These are phyloP conservation scores for Lutjanus erythropterus DNA, from an alignment of 2,113 vertebrate genomes.

Conservation along the genomic window DNA sequence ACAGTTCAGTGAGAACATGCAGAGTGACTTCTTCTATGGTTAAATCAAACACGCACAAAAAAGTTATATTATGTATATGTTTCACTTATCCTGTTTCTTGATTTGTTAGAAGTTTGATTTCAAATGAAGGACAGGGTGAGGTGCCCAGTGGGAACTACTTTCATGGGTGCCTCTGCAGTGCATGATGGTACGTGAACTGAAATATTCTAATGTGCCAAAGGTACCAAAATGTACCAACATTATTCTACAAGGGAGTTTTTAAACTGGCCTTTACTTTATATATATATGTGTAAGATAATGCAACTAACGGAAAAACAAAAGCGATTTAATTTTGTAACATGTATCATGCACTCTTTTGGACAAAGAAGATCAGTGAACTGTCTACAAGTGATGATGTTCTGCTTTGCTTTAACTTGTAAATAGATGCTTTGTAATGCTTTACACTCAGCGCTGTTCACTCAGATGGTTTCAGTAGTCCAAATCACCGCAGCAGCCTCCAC, in stretches of 20 bases:
- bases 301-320: background rate
- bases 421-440: conserved; percentile 48
- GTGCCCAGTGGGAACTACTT: background rate
- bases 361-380: background rate
- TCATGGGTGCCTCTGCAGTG: background rate
- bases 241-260: background rate
- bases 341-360: background rate
- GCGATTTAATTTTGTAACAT: background rate
- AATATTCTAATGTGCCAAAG: conserved; percentile 22
- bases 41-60: conserved; percentile 25
- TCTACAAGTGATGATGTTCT: background rate
- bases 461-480: conserved; percentile 29
- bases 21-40: background rate
- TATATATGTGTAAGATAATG: background rate
- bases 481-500: conserved; percentile 51
- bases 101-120: background rate
- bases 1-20: background rate
- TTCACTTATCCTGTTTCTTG: conserved; percentile 3
- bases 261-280: conserved; percentile 2
- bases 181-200: conserved; percentile 5
- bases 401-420: conserved; percentile 63
- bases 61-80: conserved; percentile 5
- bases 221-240: conserved; percentile 1
- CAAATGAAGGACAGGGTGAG: background rate
- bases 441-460: conserved; percentile 23